phyloP scores from a whole-genome alignment of 2,113 vertebrate genomes.

The Synodontis membranacea region DNA sequence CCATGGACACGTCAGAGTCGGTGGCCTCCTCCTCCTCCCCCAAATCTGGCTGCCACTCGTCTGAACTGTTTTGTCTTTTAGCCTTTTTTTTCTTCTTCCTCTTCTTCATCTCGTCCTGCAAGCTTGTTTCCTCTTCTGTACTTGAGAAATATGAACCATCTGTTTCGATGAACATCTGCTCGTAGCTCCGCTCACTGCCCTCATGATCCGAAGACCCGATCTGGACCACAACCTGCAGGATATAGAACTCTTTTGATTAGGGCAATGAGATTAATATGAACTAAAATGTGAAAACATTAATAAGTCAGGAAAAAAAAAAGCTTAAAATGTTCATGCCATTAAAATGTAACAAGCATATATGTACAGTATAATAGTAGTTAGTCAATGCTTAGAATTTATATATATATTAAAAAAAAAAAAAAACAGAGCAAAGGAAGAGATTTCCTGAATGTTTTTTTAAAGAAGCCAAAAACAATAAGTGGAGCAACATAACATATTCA shows the following conservation, averaged over 20 bases:
- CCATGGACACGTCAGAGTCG: constrained; percentile 3
- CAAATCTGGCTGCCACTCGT: background rate
- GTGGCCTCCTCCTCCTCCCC: background rate
- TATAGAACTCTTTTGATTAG: background rate
- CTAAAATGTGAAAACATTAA: background rate
- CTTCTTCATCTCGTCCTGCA: background rate
- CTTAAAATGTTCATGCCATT: background rate
- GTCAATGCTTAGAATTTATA: too few relatives aligned
- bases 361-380: too few relatives aligned
- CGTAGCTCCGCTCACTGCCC: background rate
- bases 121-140: constrained; percentile 9
- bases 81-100: background rate
- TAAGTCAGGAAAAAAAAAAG: background rate
- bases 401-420: too few relatives aligned
- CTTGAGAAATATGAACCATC: constrained; percentile 8
- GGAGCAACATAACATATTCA: too few relatives aligned
- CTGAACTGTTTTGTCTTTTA: background rate
- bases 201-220: constrained; percentile 15
- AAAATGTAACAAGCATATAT: background rate
- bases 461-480: too few relatives aligned
- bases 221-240: constrained; percentile 22
- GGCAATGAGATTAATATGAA: background rate
- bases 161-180: background rate
- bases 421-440: too few relatives aligned
- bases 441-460: too few relatives aligned